Conservation (phyloP, 2,888 invertebrate species). For the Tolmerus cingulatus region DNA sequence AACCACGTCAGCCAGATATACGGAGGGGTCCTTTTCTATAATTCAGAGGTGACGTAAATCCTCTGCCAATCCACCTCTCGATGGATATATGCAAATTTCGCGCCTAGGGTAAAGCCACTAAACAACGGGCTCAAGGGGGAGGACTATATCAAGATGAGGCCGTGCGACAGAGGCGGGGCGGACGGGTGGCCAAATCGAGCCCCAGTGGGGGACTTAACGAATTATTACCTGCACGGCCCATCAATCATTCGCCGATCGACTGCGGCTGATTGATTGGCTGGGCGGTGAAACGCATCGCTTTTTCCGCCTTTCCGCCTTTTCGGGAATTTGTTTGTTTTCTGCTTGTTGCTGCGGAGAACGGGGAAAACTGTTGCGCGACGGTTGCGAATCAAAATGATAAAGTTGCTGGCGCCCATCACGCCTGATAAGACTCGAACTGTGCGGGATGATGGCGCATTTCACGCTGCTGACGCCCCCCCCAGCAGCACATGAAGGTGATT, state of each 20-base stretch:
- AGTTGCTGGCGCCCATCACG: background rate
- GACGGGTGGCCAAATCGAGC: background rate
- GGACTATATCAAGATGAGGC: background rate
- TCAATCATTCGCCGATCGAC: background rate
- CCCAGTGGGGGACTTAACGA: background rate
- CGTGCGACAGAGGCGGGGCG: background rate
- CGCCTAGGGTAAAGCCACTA: background rate
- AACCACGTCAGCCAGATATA: background rate
- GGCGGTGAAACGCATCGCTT: background rate
- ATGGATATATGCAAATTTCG: background rate
- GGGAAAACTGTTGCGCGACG: background rate
- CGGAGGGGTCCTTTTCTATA: background rate
- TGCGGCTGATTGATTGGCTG: slow-evolving; percentile 4
- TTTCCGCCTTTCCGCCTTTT: background rate
- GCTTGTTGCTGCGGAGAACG: background rate
- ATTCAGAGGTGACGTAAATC: background rate
- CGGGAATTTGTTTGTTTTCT: background rate
- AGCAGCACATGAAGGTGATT: background rate
- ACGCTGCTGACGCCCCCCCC: no score
- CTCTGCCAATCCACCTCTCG: background rate
- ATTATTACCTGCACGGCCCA: background rate
- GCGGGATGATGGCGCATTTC: background rate
- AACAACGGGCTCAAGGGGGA: background rate
- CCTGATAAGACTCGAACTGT: background rate
- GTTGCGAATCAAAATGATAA: background rate